A percentile compares a stretch with the other conserved stretches of the same genome.
Evolutionary conservation across 2,797 vertebrate genomes (phyloP).

Genomic region (Leuciscus waleckii): DNA sequence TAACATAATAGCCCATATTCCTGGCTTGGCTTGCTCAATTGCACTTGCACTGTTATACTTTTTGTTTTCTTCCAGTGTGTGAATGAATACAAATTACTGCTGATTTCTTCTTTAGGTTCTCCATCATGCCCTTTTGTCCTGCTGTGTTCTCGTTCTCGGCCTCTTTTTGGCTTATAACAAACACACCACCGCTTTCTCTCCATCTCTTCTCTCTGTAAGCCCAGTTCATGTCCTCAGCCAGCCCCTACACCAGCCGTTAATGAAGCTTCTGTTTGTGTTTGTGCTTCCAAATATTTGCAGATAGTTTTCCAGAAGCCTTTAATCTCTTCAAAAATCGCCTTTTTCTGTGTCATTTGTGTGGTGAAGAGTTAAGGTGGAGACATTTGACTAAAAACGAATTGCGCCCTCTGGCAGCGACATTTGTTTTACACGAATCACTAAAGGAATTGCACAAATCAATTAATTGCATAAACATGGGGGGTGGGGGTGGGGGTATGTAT

Average conservation of each 20-base stretch:
- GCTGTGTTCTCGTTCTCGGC: slow-evolving; percentile 29
- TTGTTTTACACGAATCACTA: not conserved
- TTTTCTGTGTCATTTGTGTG: slow-evolving; percentile 5
- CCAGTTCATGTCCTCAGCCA: slow-evolving; percentile 18
- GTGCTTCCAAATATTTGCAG: slow-evolving; percentile 21
- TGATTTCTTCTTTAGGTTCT: slow-evolving; percentile 44
- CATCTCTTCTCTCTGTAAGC: slow-evolving; percentile 18
- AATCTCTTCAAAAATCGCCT: not conserved
- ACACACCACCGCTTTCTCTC: slow-evolving; percentile 25
- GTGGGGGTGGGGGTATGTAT: not conserved
- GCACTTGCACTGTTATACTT: not conserved
- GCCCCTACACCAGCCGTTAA: not conserved
- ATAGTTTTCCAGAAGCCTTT: slow-evolving; percentile 22
- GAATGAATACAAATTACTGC: not conserved
- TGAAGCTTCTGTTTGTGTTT: slow-evolving; percentile 27
- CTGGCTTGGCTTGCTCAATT: not conserved
- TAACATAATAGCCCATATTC: slow-evolving; percentile 6
- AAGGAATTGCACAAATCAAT: not conserved
- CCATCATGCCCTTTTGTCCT: slow-evolving; percentile 52
- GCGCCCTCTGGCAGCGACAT: not conserved
- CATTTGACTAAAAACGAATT: not conserved
- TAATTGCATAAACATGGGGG: not conserved
- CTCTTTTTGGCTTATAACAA: slow-evolving; percentile 19
- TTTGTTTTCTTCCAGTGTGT: not conserved
- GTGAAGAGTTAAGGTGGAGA: not conserved